Evolutionary conservation across 2,797 vertebrate species (phyloP).

Genomic region (Anguilla anguilla): DNA sequence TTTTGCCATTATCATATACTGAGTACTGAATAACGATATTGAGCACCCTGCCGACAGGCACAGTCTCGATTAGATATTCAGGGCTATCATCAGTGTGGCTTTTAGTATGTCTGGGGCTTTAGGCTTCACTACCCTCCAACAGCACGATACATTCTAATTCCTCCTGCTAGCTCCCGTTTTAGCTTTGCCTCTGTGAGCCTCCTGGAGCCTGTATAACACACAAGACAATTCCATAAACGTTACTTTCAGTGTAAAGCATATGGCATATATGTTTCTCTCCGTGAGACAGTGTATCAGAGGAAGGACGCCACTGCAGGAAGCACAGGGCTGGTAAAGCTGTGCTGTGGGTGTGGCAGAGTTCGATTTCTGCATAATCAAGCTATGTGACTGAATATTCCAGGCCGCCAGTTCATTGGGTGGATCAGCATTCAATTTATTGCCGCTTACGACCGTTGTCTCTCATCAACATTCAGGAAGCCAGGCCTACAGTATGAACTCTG

Average conservation of each 20-base stretch:
- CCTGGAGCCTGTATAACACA: background rate
- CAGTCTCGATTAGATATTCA: background rate
- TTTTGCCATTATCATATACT: background rate
- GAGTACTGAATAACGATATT: background rate
- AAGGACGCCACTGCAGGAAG: background rate
- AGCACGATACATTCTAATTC: background rate
- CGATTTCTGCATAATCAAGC: background rate
- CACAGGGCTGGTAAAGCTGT: background rate
- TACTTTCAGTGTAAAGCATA: background rate
- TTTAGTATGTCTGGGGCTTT: background rate
- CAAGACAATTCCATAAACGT: background rate
- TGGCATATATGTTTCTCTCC: background rate
- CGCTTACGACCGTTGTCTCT: background rate
- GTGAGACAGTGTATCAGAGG: background rate
- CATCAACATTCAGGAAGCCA: background rate
- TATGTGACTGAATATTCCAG: background rate
- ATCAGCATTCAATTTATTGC: background rate
- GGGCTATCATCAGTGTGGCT: background rate
- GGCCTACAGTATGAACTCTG: background rate
- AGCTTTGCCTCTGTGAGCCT: background rate
- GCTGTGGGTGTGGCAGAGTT: background rate
- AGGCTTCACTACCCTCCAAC: background rate
- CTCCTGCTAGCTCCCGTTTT: background rate
- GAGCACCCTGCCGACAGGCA: background rate
- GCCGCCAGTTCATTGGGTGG: background rate